Evolutionary conservation across 2,888 invertebrate genomes (phyloP).

Genomic region (Eupithecia subfuscata): DNA sequence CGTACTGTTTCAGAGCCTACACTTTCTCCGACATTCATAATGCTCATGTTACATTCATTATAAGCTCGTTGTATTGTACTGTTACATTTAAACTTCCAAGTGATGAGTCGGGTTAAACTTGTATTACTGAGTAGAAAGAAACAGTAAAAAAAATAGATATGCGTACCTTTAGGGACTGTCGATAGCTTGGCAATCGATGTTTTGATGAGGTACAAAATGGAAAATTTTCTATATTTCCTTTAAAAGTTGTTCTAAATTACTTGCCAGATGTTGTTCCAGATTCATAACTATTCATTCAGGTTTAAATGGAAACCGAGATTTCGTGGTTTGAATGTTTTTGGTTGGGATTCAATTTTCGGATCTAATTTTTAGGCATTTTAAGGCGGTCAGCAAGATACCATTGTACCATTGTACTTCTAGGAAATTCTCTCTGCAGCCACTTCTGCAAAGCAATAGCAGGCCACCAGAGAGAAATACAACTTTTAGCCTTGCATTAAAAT

Average conservation of each 20-base stretch:
- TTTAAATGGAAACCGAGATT: too few species aligned
- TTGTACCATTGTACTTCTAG: background rate
- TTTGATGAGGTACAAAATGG: too few species aligned
- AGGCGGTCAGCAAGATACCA: background rate
- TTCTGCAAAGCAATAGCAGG: background rate
- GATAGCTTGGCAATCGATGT: too few species aligned
- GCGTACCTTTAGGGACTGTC: too few species aligned
- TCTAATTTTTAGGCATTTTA: too few species aligned
- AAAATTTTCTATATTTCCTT: too few species aligned
- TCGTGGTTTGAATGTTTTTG: background rate
- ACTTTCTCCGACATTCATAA: conserved; percentile 59
- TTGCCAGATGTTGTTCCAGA: too few species aligned
- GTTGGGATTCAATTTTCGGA: background rate
- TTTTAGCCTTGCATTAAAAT: background rate
- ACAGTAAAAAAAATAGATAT: too few species aligned
- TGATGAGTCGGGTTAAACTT: background rate
- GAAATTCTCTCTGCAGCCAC: background rate
- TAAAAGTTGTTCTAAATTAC: too few species aligned
- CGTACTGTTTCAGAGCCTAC: conserved; percentile 49
- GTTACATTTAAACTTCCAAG: conserved; percentile 6
- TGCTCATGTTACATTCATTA: conserved; percentile 67
- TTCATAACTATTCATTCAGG: too few species aligned
- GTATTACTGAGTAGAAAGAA: too few species aligned
- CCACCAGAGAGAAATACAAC: background rate
- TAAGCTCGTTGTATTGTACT: conserved; percentile 53